phyloP scores from a whole-genome alignment of 2,888 invertebrate species.

The Torymus auratus region DNA sequence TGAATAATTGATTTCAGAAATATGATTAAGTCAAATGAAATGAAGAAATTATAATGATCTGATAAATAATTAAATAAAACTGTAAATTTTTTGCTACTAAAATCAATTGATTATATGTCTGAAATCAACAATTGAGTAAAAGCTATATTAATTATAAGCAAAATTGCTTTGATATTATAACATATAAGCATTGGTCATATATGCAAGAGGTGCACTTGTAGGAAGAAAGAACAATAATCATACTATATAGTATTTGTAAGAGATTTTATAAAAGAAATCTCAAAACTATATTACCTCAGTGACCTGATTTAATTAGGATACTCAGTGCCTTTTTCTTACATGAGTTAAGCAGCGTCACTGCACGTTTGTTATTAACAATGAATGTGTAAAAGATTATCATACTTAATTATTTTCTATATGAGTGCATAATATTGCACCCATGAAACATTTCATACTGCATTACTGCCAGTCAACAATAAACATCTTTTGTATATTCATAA shows the following conservation, averaged over 20 bases:
- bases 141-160: conserved; percentile 9
- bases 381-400: conserved; percentile 44
- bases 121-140: conserved; percentile 20
- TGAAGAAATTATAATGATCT: neutral
- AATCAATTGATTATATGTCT: conserved; percentile 2
- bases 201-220: conserved; percentile 40
- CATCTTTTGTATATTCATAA: conserved; percentile 40
- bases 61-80: neutral
- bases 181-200: conserved; percentile 35
- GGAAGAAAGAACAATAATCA: conserved; percentile 32
- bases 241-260: conserved; percentile 48
- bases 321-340: conserved; percentile 57
- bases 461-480: conserved; percentile 40
- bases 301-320: conserved; percentile 55
- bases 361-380: conserved; percentile 40
- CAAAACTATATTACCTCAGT: conserved; percentile 49
- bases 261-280: conserved; percentile 45
- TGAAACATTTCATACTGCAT: conserved; percentile 37
- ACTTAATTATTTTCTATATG: conserved; percentile 54
- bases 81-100: neutral
- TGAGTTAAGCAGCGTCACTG: conserved; percentile 43
- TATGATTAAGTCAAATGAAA: conserved; percentile 2
- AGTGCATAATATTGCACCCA: conserved; percentile 23
- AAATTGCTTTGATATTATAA: conserved; percentile 7
- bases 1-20: conserved; percentile 31